Percentiles rank a stretch among this genome's conserved stretches.
These are phyloP conservation scores for Lycodopsis pacificus DNA, from an alignment of 2,797 vertebrate species.

Conservation along the genomic window DNA sequence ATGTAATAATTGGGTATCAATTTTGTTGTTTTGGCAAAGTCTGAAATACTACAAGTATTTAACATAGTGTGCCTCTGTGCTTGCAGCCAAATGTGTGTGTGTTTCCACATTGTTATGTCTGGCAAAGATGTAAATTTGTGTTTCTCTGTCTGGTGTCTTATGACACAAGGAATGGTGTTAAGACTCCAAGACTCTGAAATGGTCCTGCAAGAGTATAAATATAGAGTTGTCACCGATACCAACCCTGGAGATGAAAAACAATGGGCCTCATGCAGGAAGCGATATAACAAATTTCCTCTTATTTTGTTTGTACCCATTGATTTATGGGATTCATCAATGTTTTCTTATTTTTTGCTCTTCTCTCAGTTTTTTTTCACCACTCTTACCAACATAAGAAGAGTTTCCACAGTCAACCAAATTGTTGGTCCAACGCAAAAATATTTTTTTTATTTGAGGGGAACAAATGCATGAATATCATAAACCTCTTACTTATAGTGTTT, in stretches of 20 bases:
- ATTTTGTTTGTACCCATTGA: not conserved
- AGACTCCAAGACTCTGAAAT: slow-evolving; percentile 45
- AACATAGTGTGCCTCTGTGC: slow-evolving; percentile 7
- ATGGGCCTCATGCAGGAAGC: not conserved
- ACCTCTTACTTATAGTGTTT: not conserved
- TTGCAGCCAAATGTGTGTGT: slow-evolving; percentile 24
- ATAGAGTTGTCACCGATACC: slow-evolving; percentile 61
- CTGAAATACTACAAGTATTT: slow-evolving; percentile 15
- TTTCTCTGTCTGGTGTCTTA: slow-evolving; percentile 41
- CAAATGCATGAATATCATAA: not conserved
- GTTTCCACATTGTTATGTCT: slow-evolving; percentile 24
- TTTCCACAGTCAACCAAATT: not conserved
- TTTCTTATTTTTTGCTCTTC: not conserved
- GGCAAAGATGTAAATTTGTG: slow-evolving; percentile 45
- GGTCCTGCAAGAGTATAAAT: slow-evolving; percentile 49
- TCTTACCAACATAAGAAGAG: not conserved
- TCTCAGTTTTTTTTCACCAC: not conserved
- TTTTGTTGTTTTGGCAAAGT: not conserved
- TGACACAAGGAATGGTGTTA: slow-evolving; percentile 65
- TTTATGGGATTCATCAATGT: not conserved
- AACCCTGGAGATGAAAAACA: slow-evolving; percentile 40
- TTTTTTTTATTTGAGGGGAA: not conserved
- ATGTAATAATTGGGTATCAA: not conserved
- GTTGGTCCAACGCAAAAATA: not conserved
- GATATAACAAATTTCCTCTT: not conserved